Base-by-base conservation (phyloP, 1,140 invertebrate species). In the Lordiphosa stackelbergi region DNA sequence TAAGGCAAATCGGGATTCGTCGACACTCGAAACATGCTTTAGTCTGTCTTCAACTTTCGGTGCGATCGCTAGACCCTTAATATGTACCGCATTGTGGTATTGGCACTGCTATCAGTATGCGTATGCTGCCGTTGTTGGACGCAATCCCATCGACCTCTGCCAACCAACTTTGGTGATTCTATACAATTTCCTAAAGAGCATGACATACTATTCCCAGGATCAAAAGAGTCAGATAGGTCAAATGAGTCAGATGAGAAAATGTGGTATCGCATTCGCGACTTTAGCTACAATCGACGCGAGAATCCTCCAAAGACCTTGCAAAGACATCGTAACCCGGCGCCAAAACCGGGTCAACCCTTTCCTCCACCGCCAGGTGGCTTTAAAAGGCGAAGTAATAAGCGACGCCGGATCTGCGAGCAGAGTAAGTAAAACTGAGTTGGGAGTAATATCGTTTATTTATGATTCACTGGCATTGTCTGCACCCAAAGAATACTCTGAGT, bases 401-500 rank as follows among this genome's bases (percentile, higher is more conserved):
- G 42, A 5, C 62, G 52, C 10, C 65, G 84, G 2, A 35, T 85
- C 3, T 86, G 84, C 43, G 84, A 86, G 43, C 54, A 54, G 42
- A 86, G 84, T 86, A 62, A 81, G 73, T 86, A n/a, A 10, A 34
- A 12, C 12, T 5, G 4, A 53, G n/a, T 4, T 31, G 11, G 8
- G 16, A 8, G 19, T 1, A 35, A 35, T 34, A 9, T 8, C 9
- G 35, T 37, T n/a, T 42, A 40, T 64, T 37, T 13, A 28, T 47
- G 55, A 59, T 8, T 54, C 41, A 58, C 9, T 37, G 11, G 34
- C 34, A 13, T 16, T 12, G 5, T 11, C 16, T 57, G 11, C 13
- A 19, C 12, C 13, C 37, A 16, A 47, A 87, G 85, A 87, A 58
- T 86, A 86, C 38, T 72, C 64, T 5, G 73, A 87, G 46, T 87